Evolutionary conservation across 1,140 invertebrate genomes (phyloP).

Genomic region (Hydropsyche tenuis): DNA sequence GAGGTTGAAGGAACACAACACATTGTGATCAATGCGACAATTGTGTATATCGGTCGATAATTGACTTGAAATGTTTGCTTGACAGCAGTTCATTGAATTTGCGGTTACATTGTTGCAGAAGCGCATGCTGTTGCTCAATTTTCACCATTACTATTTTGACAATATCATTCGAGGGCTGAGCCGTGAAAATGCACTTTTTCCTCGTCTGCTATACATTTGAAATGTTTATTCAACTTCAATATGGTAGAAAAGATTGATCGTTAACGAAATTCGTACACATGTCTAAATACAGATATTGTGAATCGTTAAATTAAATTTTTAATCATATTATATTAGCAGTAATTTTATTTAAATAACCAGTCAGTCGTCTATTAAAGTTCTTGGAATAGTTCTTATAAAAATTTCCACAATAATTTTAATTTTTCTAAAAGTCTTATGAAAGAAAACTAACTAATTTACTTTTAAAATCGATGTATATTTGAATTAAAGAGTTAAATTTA

Average conservation of each 20-base stretch:
- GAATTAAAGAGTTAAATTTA: no score
- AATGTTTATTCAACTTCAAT: slow-evolving; percentile 42
- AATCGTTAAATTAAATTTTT: no score
- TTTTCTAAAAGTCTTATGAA: no score
- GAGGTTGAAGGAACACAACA: no score
- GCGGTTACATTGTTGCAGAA: slow-evolving; percentile 11
- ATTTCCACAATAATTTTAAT: no score
- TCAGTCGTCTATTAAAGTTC: no score
- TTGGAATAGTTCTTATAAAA: no score
- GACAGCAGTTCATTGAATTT: slow-evolving; percentile 2
- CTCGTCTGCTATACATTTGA: slow-evolving; percentile 25
- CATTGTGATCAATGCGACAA: no score
- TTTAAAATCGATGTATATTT: no score
- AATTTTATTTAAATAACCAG: no score
- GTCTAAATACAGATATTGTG: neutral
- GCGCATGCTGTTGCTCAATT: neutral
- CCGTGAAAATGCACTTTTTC: slow-evolving; percentile 41
- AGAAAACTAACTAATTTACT: no score
- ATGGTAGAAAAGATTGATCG: slow-evolving; percentile 47
- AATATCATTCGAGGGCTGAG: slow-evolving; percentile 38
- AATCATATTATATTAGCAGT: no score
- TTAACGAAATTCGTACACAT: neutral
- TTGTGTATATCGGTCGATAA: neutral
- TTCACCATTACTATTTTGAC: slow-evolving; percentile 46
- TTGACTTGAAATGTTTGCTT: neutral